Base-by-base conservation (phyloP, 2,888 invertebrate genomes). In the Tanytarsus gracilentus region DNA sequence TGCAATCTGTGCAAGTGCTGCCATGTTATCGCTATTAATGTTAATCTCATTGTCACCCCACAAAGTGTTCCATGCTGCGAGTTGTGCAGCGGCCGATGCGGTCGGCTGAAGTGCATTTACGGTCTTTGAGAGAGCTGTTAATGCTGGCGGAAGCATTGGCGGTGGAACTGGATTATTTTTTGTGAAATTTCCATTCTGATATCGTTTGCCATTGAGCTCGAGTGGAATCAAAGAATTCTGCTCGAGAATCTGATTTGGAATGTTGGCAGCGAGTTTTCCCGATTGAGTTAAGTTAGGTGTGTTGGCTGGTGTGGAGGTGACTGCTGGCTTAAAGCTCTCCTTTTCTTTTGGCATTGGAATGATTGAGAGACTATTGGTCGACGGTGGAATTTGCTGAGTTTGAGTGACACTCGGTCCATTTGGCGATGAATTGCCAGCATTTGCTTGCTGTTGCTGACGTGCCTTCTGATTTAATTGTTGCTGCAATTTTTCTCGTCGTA, bases 401-500 rank as follows among this genome's bases (percentile, higher is more conserved):
- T 74, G 63, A 0, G 75, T 44, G 23, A n/a, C 26, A 23, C 9
- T 30, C 9, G 6, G 30, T 30, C 49, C 49, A 26, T 49, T 49
- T 23, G 49, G 49, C 25, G 49, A 49, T 49, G 26, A 25, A n/a
- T 16, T 11, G 30, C 30, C n/a, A 4, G 25, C 16, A 75, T n/a
- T 77, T 76, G 0, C 75, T 75, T 26, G 56, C 21, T 21, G 30
- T 11, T 26, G 30, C 36, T 58, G 58, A 11, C 30, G 29, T 5
- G 40, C 25, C 33, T 58, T 69, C 56, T 66, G 67, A 16, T 69
- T 67, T 68, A 79, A 79, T 58, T 79, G 78, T 26, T 83, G 79
- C 66, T 82, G 77, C 2, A 84, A 72, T 63, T 83, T 81, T 69
- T 84, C 85, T 1, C 83, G 75, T 5, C 85, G 77, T 70, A 85